Conservation (phyloP, 1,140 invertebrate genomes). For the Diorhabda carinulata region DNA sequence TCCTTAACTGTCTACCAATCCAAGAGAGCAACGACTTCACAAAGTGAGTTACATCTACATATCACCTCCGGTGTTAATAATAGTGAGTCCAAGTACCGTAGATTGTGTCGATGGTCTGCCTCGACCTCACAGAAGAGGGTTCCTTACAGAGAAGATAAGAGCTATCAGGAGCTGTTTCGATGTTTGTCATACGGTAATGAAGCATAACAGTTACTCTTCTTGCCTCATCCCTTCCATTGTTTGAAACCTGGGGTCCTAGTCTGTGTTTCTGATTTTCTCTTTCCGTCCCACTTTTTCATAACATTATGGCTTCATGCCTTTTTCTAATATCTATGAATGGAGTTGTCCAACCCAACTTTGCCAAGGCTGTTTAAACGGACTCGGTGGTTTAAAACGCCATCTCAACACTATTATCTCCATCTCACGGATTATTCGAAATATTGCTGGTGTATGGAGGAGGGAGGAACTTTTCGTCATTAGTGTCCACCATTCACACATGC, state of each 20-base stretch:
- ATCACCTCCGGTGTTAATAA: too few species aligned
- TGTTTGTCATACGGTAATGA: not conserved
- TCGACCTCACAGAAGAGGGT: not conserved
- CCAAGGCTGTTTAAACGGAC: too few species aligned
- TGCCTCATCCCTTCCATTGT: not conserved
- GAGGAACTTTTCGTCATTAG: too few species aligned
- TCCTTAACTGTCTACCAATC: too few species aligned
- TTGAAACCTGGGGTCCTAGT: not conserved
- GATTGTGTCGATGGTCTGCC: not conserved
- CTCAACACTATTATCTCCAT: too few species aligned
- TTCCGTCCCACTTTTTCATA: not conserved
- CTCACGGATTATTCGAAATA: too few species aligned
- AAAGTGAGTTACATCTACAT: too few species aligned
- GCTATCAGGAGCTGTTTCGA: not conserved
- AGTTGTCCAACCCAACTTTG: slow-evolving; percentile 1
- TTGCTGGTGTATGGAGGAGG: too few species aligned
- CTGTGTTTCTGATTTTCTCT: slow-evolving; percentile 1
- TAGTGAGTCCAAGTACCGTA: too few species aligned
- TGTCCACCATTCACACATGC: too few species aligned
- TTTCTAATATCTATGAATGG: slow-evolving; percentile 2
- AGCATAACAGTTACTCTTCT: not conserved
- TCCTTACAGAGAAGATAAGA: not conserved
- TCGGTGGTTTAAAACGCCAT: too few species aligned
- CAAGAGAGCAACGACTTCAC: too few species aligned
- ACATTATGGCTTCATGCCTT: not conserved